Base-by-base conservation (phyloP, 1,140 invertebrate genomes). In the Plodia interpunctella region DNA sequence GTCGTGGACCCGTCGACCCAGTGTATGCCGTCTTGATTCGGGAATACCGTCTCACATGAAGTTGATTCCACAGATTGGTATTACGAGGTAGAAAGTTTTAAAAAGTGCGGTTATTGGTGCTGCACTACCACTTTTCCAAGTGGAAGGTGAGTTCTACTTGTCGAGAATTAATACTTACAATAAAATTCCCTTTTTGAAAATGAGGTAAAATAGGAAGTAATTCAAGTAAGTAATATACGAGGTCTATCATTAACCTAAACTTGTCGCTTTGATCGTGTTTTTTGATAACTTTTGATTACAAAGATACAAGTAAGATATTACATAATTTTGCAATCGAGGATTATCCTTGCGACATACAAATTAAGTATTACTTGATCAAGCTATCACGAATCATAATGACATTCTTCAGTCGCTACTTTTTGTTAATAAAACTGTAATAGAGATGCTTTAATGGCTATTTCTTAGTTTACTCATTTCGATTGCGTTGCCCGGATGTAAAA, bases 401-500 rank as follows among this genome's bases (percentile, higher is more conserved):
- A 35, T 35, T 10, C 32, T 35, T 35, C 8, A 35, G 3, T 35
- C 2, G 32, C 13, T 35, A 35, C 3, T 35, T 35, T 25, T 25
- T 25, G 21, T 25, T 25, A 25, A 25, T 25, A 25, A 25, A 25
- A 25, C 21, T 25, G 21, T 25, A 25, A 25, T 25, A 25, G 21
- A 25, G 21, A 25, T 25, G 21, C 21, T 6, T 25, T 25, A 25
- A 25, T 25, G 21, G 21, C 6, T 44, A 15, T 15, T 15, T 6
- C 30, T 1, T 9, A 32, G 4, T 32, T 10, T 9, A 9, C 10
- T 32, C 30, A 32, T 8, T 32, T 6, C 30, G 38, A 44, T 44
- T 44, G 38, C 38, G 10, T 15, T 44, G 38, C 38, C 38, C 38
- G 38, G 13, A 44, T 44, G 38, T 44, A 44, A 38, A 38, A 38